Percentiles rank a stretch among this genome's conserved stretches.
Conservation (phyloP, 2,113 vertebrate genomes). For the Cricetomys ansorgei region DNA sequence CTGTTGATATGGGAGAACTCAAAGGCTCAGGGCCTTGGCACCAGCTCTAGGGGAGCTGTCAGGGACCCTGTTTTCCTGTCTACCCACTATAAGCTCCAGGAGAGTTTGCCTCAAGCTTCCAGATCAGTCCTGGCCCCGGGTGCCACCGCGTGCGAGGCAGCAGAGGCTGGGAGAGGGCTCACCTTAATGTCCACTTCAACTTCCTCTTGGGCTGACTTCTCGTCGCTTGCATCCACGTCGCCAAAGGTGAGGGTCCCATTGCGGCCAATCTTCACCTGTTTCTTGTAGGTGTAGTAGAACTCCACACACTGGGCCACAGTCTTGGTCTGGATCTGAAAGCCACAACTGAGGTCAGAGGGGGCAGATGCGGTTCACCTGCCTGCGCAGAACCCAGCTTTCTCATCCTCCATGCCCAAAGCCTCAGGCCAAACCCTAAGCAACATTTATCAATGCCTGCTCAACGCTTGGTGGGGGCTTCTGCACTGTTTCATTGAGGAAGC, state of each 20-base stretch:
- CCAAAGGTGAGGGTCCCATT: slow-evolving; percentile 95
- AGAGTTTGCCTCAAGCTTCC: neutral
- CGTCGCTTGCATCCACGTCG: slow-evolving; percentile 88
- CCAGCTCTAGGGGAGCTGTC: neutral
- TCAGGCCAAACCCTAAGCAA: neutral
- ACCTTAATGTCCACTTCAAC: slow-evolving; percentile 93
- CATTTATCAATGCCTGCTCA: neutral
- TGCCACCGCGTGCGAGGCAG: neutral
- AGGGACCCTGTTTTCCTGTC: neutral
- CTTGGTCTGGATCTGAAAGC: slow-evolving; percentile 95
- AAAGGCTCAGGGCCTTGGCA: neutral
- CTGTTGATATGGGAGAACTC: neutral
- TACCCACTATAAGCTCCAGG: neutral
- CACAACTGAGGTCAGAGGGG: slow-evolving; percentile 60
- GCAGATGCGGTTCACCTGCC: neutral
- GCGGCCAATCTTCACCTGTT: slow-evolving; percentile 96
- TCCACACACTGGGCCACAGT: slow-evolving; percentile 98
- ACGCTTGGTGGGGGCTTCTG: neutral
- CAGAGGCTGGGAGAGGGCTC: slow-evolving; percentile 32
- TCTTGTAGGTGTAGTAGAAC: slow-evolving; percentile 99
- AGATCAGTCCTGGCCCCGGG: neutral
- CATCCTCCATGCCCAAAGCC: accelerated
- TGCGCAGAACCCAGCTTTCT: neutral
- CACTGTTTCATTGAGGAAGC: neutral
- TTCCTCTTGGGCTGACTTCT: slow-evolving; percentile 90